Evolutionary conservation across 2,797 vertebrate genomes (phyloP), one percentile per base, ranked within the genome.

Genomic region (Salarias fasciatus): DNA sequence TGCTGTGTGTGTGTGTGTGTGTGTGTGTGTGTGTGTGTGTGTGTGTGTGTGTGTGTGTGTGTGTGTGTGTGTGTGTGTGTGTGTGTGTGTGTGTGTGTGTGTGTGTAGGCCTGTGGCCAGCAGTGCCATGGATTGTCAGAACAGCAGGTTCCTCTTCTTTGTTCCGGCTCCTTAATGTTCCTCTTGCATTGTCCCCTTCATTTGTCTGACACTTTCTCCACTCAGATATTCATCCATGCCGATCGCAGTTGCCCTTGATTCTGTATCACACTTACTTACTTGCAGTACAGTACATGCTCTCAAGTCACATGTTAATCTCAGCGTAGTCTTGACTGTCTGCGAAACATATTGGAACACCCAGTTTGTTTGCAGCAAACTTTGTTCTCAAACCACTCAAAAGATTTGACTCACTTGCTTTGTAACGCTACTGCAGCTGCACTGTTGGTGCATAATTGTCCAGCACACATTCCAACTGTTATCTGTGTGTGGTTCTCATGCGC

Each of bases 51-150:
- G 67, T 41, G 40, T 50, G 37, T 42, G 48, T 40, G 12, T 40
- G 50, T 53, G 42, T 63, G 0, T 51, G n/a, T 51, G 47, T 55
- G 51, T 73, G 43, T 42, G 42, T 46, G 29, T 48, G 55, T 58
- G 58, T 50, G 29, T 31, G 15, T 37, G 43, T 8, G 47, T 54
- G 67, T 41, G 40, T 50, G 37, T 42, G 44, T 40, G 12, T 36
- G 50, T 53, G 28, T 59, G 11, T 35, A 44, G 43, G 53, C 48
- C 48, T 56, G 40, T 57, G 38, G 46, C 51, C 59, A 76, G 50
- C 11, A 43, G 13, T 55, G 41, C 49, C 53, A 72, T 65, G 44
- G 18, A 69, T 79, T 72, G 74, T 68, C 6, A 62, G 58, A 46
- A 48, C 58, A 65, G 47, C 70, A 72, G 52, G 41, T 60, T 60